Evolutionary conservation across 2,888 invertebrate genomes (phyloP).

Genomic region (Scotopteryx bipunctaria): DNA sequence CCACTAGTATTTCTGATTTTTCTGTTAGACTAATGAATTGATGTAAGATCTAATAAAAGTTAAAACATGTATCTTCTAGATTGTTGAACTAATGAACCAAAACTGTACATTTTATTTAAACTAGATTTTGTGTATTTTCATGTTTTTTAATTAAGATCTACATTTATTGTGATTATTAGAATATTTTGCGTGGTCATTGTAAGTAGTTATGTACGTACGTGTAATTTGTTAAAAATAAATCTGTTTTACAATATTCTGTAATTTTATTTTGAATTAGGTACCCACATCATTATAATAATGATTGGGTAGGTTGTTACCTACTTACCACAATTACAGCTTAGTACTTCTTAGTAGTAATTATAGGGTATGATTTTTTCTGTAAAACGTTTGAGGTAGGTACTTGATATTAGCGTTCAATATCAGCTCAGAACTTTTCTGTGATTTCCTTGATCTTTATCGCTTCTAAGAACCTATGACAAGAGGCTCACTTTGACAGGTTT

Average conservation of each 20-base stretch:
- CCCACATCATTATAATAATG: too few species aligned
- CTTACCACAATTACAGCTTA: too few species aligned
- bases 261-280: slow-evolving; percentile 1
- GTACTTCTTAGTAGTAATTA: too few species aligned
- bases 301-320: too few species aligned
- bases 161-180: slow-evolving; percentile 49
- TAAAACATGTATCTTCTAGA: background rate
- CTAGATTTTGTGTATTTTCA: slow-evolving; percentile 41
- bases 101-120: slow-evolving; percentile 32
- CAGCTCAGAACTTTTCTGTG: background rate
- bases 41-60: background rate
- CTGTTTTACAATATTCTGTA: slow-evolving; percentile 46
- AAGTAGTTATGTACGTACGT: slow-evolving; percentile 37
- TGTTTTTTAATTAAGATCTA: slow-evolving; percentile 44
- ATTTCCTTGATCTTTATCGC: background rate
- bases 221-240: slow-evolving; percentile 69
- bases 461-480: background rate
- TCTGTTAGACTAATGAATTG: background rate
- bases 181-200: slow-evolving; percentile 40
- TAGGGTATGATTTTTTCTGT: too few species aligned
- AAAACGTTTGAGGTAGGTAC: too few species aligned
- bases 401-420: background rate
- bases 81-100: slow-evolving; percentile 5
- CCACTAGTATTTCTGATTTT: background rate
- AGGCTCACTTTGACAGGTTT: background rate